A percentile compares a stretch with the other conserved stretches of the same genome.
phyloP scores from a whole-genome alignment of 2,797 vertebrate genomes.

The Aulostomus chinensis region DNA sequence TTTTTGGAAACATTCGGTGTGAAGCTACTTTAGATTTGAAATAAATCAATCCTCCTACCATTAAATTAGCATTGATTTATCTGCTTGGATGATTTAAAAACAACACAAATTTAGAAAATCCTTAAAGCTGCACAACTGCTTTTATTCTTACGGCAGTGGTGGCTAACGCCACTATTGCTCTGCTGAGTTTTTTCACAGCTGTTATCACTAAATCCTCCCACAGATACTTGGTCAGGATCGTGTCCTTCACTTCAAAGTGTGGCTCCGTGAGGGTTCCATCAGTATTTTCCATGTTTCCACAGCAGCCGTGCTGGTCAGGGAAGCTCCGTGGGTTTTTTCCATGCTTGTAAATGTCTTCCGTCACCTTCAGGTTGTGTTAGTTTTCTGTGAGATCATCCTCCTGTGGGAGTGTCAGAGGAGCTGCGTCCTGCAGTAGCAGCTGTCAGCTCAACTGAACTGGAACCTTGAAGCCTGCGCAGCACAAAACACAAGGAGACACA shows the following conservation, averaged over 20 bases:
- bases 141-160: not conserved
- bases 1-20: no score
- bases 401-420: no score
- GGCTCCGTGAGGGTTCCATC: constrained; percentile 22
- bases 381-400: no score
- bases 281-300: constrained; percentile 64
- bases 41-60: constrained; percentile 12
- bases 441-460: no score
- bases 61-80: no score
- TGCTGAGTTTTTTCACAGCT: constrained; percentile 17
- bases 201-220: constrained; percentile 9
- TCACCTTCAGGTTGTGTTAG: no score
- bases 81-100: no score
- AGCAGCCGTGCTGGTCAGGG: constrained; percentile 18
- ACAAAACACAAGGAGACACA: no score
- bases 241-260: constrained; percentile 20
- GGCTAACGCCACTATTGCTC: constrained; percentile 2
- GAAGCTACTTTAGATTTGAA: no score
- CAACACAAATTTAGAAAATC: no score
- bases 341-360: constrained; percentile 2
- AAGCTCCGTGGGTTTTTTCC: constrained; percentile 17
- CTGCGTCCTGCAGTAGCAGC: no score
- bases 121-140: not conserved
- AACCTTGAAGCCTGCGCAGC: no score
- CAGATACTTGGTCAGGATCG: constrained; percentile 16